Conservation (phyloP, 2,113 vertebrate species). For the Dasyurus viverrinus region DNA sequence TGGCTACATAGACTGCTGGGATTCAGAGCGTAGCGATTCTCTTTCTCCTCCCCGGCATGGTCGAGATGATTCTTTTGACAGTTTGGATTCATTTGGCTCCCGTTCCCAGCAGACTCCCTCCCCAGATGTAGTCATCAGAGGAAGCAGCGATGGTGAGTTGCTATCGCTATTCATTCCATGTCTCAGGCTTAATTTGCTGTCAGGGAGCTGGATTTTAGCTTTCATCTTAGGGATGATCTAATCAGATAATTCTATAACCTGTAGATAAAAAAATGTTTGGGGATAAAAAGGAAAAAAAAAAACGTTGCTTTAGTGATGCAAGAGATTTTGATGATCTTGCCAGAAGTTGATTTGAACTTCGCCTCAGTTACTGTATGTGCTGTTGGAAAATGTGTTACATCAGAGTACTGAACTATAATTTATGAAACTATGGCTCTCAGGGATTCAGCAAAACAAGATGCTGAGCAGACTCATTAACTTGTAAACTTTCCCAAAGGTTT, state of each 20-base stretch:
- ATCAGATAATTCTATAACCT: not conserved
- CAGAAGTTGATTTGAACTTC: slow-evolving; percentile 58
- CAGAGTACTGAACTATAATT: slow-evolving; percentile 56
- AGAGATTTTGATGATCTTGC: slow-evolving; percentile 61
- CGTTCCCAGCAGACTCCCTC: slow-evolving; percentile 97
- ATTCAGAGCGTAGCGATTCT: slow-evolving; percentile 97
- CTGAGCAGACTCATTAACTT: slow-evolving; percentile 72
- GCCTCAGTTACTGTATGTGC: slow-evolving; percentile 37
- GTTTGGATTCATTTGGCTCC: slow-evolving; percentile 98
- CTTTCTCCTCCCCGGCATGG: slow-evolving; percentile 94
- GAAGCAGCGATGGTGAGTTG: slow-evolving; percentile 96
- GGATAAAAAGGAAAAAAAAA: not conserved
- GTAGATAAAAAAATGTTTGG: slow-evolving; percentile 5
- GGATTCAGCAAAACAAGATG: slow-evolving; percentile 54
- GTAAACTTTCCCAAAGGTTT: slow-evolving; percentile 52
- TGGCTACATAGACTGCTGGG: slow-evolving; percentile 98
- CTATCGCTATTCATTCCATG: fast-evolving
- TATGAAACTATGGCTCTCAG: slow-evolving; percentile 63
- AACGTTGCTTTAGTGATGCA: slow-evolving; percentile 60
- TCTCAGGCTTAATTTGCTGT: not conserved
- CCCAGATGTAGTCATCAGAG: slow-evolving; percentile 94
- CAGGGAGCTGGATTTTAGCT: not conserved
- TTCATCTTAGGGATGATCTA: not conserved
- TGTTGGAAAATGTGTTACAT: slow-evolving; percentile 69
- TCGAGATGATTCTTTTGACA: slow-evolving; percentile 98